A percentile compares a stretch with the other conserved stretches of the same genome.
These are phyloP conservation scores for Polymixis flavicincta DNA, from an alignment of 2,888 invertebrate species.

Conservation along the genomic window DNA sequence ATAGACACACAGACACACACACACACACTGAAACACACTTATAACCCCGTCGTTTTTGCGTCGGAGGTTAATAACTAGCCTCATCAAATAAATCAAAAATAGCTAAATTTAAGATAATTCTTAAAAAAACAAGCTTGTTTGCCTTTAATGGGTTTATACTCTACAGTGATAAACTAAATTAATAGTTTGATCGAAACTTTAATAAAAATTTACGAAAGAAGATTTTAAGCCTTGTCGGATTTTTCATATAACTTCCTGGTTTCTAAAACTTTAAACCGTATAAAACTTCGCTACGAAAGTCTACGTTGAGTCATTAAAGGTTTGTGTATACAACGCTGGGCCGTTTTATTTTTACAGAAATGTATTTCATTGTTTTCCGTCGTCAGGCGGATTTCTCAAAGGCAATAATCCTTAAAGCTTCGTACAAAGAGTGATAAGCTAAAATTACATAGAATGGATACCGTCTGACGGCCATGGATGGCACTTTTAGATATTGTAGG, in stretches of 20 bases:
- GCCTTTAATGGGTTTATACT: background rate
- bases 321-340: background rate
- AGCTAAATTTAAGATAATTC: background rate
- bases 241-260: background rate
- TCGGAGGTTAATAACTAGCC: no score
- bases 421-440: constrained; percentile 21
- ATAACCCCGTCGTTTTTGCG: no score
- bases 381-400: background rate
- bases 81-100: constrained; percentile 4
- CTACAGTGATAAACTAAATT: background rate
- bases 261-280: background rate
- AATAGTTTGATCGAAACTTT: background rate
- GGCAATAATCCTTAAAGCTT: constrained; percentile 26
- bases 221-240: background rate
- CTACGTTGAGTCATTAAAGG: background rate
- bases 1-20: no score
- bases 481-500: constrained; percentile 11
- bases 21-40: no score
- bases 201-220: background rate
- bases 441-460: background rate
- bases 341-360: background rate
- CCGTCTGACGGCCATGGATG: constrained; percentile 1
- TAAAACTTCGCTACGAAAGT: background rate
- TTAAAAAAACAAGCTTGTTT: background rate
- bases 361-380: constrained; percentile 1